Conservation (phyloP, 2,113 vertebrate genomes). For the Pseudolaguvia tuberculata region DNA sequence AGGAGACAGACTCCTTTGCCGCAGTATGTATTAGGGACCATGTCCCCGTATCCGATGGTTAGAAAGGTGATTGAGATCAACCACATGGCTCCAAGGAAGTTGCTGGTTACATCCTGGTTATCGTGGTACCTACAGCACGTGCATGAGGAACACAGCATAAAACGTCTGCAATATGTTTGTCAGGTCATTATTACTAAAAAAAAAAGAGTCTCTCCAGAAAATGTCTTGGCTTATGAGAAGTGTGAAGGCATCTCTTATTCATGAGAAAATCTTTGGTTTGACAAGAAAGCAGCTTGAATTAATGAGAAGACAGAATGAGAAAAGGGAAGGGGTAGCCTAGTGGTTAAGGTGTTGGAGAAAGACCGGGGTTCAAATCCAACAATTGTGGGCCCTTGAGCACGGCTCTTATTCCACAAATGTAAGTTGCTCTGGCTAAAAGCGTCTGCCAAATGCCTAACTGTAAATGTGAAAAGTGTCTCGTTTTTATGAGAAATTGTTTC, state of each 20-base stretch:
- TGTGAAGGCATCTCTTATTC: not conserved
- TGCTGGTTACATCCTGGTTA: conserved; percentile 95
- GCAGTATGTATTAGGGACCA: conserved; percentile 99
- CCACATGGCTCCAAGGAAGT: conserved; percentile 99
- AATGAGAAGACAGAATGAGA: not conserved
- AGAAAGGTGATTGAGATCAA: conserved; percentile 99
- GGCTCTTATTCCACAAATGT: too few species aligned
- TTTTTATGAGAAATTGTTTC: not conserved
- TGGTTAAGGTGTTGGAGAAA: too few species aligned
- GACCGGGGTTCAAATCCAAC: too few species aligned
- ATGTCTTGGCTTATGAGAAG: not conserved
- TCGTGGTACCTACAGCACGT: conserved; percentile 87
- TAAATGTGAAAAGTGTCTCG: too few species aligned
- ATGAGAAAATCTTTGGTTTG: not conserved
- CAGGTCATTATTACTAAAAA: not conserved
- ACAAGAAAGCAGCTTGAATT: not conserved
- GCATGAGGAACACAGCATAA: conserved; percentile 35
- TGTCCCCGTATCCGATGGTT: conserved; percentile 97
- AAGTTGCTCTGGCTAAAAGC: too few species aligned
- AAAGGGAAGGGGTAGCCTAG: too few species aligned
- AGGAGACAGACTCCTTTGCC: conserved; percentile 98
- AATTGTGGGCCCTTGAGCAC: too few species aligned
- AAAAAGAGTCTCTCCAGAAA: not conserved
- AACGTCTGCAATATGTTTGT: not conserved
- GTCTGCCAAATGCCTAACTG: too few species aligned